Evolutionary conservation across 1,140 invertebrate genomes (phyloP).

Genomic region (Mycetomoellerius zeteki): DNA sequence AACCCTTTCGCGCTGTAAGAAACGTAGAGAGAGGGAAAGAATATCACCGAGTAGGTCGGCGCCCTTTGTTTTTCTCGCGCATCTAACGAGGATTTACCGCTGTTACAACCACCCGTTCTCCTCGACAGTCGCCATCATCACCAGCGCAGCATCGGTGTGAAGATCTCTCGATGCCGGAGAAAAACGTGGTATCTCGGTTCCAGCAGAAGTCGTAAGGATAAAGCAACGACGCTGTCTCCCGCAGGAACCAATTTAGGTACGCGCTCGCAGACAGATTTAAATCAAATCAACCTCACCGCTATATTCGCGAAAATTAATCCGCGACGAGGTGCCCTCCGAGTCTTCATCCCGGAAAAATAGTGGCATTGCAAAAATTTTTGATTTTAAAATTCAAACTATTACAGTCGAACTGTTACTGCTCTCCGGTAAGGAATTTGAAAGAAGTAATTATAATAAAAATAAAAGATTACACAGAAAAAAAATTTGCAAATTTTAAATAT

Average conservation of each 20-base stretch:
- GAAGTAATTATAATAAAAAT: not conserved
- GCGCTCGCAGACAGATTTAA: conserved; percentile 60
- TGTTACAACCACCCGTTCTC: conserved; percentile 45
- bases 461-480: no score
- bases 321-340: conserved; percentile 10
- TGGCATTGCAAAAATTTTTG: conserved; percentile 2
- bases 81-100: conserved; percentile 83
- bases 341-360: conserved; percentile 13
- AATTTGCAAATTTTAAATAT: no score
- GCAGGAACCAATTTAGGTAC: conserved; percentile 59
- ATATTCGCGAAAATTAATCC: conserved; percentile 22
- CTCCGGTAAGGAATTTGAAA: not conserved
- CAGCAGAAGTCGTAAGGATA: conserved; percentile 35
- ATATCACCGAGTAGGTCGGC: conserved; percentile 50
- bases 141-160: conserved; percentile 10
- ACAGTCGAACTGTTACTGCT: not conserved
- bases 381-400: conserved; percentile 28
- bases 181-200: conserved; percentile 31
- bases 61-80: conserved; percentile 79
- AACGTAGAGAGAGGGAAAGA: conserved; percentile 45
- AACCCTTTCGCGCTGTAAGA: conserved; percentile 44
- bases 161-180: conserved; percentile 47
- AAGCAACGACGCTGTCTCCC: conserved; percentile 26
- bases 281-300: conserved; percentile 49
- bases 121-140: conserved; percentile 33